phyloP scores from a whole-genome alignment of 2,113 vertebrate species.

The Geococcyx californianus region DNA sequence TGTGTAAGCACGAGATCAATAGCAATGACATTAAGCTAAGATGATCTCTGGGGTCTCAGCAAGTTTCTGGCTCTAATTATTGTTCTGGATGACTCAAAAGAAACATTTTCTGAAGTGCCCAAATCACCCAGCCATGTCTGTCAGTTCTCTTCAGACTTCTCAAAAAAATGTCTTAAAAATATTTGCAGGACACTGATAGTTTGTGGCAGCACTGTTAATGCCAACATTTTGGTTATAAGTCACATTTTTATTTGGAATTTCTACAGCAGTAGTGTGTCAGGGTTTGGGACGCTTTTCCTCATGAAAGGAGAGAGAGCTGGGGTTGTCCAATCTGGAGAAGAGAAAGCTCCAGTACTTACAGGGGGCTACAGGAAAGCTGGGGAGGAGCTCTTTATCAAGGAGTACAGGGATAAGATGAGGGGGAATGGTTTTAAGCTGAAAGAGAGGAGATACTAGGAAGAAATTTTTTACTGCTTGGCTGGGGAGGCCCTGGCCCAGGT shows the following conservation, averaged over 20 bases:
- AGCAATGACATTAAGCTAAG: not conserved
- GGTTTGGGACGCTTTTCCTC: not conserved
- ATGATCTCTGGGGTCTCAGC: not conserved
- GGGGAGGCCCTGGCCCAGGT: too few relatives aligned
- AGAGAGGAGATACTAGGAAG: too few relatives aligned
- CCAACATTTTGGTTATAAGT: not conserved
- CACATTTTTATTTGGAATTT: not conserved
- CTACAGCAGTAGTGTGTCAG: not conserved
- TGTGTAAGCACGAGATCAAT: slow-evolving; percentile 17
- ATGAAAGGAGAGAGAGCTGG: not conserved
- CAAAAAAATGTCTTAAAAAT: not conserved
- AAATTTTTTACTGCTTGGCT: too few relatives aligned
- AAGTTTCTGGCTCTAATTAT: not conserved
- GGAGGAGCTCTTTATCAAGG: too few relatives aligned
- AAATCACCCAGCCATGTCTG: not conserved
- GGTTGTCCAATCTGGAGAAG: too few relatives aligned
- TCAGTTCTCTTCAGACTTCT: not conserved
- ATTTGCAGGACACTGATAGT: not conserved
- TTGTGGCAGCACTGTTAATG: not conserved
- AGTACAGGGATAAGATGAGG: too few relatives aligned
- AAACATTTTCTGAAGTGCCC: not conserved
- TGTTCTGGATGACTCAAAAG: not conserved
- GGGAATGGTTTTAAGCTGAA: too few relatives aligned
- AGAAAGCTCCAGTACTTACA: too few relatives aligned
- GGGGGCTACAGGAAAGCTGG: too few relatives aligned